Base-by-base conservation (phyloP, 1,140 invertebrate genomes). In the Trigoniulus corallinus region DNA sequence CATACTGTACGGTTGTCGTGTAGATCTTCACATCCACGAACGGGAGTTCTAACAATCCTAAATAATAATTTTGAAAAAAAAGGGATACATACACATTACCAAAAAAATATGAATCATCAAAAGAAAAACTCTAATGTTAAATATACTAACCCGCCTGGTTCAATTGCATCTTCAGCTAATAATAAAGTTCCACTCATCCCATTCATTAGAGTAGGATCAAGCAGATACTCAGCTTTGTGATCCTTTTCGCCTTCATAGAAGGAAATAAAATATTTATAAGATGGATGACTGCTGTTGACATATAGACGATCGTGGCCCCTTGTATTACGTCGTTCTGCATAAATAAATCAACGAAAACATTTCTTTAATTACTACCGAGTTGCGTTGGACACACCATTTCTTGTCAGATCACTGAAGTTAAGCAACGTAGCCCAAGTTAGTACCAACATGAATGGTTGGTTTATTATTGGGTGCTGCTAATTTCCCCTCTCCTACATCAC, bases 221-320 rank as follows among this genome's bases (percentile, higher is more conserved):
- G 25, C 7, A 7, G 23, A 18, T 26, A 47, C 4, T 34, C 67
- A 1, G 61, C 62, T 44, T 72, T 71, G 13, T 42, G 21, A 2
- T 72, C 56, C 51, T 69, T 64, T 53, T 73, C 72, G 18, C 66
- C 63, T 57, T 72, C 67, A 65, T 85, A 88, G 1, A 92, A 62
- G 29, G 74, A 76, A 52, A 74, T 73, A 40, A 93, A 61, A 57
- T 81, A 77, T 39, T 76, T 67, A 64, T 78, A 86, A 18, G 78
- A 75, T 4, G 64, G 61, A 66, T 89, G 84, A 13, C 68, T 69
- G 1, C 74, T 68, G 3, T 76, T 72, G 34, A 93, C 75, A 66
- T 92, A 94, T 27, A 93, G 63, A 21, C 79, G 71, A 62, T 89
- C 85, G 61, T 82, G 76, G 15, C 88, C 88, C 42, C 78, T 72